Conservation (phyloP, 2,797 vertebrate species). For the Monodelphis domestica region DNA sequence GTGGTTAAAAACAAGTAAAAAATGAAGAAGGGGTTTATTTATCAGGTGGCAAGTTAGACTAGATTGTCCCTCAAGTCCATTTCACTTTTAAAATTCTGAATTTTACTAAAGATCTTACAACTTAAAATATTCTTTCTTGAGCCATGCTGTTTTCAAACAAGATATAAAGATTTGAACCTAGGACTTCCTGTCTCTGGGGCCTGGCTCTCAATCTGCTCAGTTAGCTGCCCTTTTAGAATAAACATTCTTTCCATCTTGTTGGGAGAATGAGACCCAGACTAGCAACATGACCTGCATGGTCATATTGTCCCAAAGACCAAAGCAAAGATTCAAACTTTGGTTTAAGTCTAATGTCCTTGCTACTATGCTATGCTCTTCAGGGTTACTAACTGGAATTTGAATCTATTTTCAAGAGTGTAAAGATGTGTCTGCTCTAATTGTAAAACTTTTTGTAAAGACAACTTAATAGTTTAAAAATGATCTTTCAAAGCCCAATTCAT, state of each 20-base stretch:
- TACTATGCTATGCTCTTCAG: background rate
- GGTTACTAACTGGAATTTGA: background rate
- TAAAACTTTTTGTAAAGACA: too few relatives aligned
- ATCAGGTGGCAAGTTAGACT: background rate
- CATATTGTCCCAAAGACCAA: too few relatives aligned
- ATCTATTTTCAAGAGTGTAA: too few relatives aligned
- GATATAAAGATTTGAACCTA: too few relatives aligned
- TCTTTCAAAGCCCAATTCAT: background rate
- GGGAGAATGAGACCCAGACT: background rate
- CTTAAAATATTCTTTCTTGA: too few relatives aligned
- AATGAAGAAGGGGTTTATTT: background rate
- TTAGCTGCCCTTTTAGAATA: background rate
- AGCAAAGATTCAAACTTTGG: too few relatives aligned
- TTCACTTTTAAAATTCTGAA: background rate
- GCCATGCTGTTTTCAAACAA: background rate
- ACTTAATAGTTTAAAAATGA: too few relatives aligned
- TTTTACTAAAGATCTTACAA: background rate
- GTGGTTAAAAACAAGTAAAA: background rate
- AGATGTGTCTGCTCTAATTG: too few relatives aligned
- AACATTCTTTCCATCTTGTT: background rate
- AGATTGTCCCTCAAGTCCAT: background rate
- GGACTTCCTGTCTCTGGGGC: too few relatives aligned
- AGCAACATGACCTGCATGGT: background rate
- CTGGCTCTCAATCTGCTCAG: too few relatives aligned
- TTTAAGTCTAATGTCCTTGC: background rate